Percentiles rank a stretch among this genome's conserved stretches.
Evolutionary conservation across 2,888 invertebrate species (phyloP).

Genomic region (Andricus quercusramuli): DNA sequence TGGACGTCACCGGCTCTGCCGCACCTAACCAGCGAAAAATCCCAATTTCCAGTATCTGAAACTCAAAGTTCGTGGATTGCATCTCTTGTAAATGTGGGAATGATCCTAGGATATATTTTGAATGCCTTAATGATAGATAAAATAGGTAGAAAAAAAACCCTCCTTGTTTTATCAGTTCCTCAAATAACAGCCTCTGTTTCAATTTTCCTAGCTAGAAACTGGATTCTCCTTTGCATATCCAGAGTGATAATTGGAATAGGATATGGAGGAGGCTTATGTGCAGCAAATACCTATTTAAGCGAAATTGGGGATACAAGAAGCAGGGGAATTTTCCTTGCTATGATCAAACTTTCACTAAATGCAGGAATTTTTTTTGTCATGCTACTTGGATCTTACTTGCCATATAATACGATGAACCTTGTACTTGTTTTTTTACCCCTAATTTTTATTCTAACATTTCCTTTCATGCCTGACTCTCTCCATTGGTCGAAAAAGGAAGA

Average conservation of each 20-base stretch:
- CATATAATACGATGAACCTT: no score
- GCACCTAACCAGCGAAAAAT: slow-evolving; percentile 60
- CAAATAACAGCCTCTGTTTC: slow-evolving; percentile 64
- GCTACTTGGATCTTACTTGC: no score
- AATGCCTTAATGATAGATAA: no score
- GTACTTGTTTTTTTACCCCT: no score
- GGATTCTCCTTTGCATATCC: slow-evolving; percentile 66
- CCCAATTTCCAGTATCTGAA: slow-evolving; percentile 64
- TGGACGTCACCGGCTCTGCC: no score
- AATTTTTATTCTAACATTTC: slow-evolving; percentile 81
- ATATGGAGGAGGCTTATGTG: slow-evolving; percentile 78
- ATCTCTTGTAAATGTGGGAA: no score
- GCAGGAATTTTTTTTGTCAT: no score
- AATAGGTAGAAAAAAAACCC: slow-evolving; percentile 61
- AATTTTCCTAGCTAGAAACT: no score
- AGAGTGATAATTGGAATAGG: slow-evolving; percentile 79
- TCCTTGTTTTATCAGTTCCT: slow-evolving; percentile 67
- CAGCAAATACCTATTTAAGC: slow-evolving; percentile 79
- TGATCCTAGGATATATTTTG: no score
- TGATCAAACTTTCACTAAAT: slow-evolving; percentile 79
- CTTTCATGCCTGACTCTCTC: slow-evolving; percentile 85
- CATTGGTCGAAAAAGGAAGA: slow-evolving; percentile 81
- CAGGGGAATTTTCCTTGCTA: slow-evolving; percentile 79
- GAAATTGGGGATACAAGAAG: no score
- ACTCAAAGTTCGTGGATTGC: slow-evolving; percentile 66